phyloP scores from a whole-genome alignment of 1,140 invertebrate species.

The Lepidurus couesii region DNA sequence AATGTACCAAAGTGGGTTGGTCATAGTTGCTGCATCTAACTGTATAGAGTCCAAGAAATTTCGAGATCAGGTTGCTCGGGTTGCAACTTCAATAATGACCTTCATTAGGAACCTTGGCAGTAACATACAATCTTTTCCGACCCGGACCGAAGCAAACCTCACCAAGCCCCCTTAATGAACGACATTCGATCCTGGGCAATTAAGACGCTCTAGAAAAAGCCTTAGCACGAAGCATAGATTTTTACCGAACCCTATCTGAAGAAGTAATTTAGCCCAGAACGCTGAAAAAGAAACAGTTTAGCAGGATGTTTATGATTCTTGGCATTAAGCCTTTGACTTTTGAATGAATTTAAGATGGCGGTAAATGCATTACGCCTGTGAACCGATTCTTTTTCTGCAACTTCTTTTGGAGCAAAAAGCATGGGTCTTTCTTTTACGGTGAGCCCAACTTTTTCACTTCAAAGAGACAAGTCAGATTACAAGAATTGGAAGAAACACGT shows the following conservation, averaged over 20 bases:
- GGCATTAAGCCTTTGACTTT: too few relatives aligned
- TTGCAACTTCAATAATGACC: neutral
- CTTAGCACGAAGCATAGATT: neutral
- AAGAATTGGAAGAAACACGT: neutral
- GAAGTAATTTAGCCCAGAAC: neutral
- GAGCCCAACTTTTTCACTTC: neutral
- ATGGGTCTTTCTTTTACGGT: neutral
- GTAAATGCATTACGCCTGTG: neutral
- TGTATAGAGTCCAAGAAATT: neutral
- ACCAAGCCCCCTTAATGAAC: constrained; percentile 2
- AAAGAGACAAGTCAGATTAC: neutral
- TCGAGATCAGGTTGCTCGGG: constrained; percentile 7
- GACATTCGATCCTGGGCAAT: neutral
- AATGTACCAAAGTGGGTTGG: neutral
- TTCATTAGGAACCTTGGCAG: constrained; percentile 14
- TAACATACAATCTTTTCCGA: neutral
- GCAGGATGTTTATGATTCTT: too few relatives aligned
- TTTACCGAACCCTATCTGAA: neutral
- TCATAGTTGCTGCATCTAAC: neutral
- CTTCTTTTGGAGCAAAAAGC: neutral
- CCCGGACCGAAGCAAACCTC: neutral
- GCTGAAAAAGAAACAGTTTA: too few relatives aligned
- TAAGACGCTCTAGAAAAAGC: constrained; percentile 2
- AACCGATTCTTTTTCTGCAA: neutral
- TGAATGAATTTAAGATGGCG: too few relatives aligned